A percentile compares a stretch with the other conserved stretches of the same genome.
Evolutionary conservation across 1,140 invertebrate species (phyloP).

Genomic region (Philopotamus ludificatus): DNA sequence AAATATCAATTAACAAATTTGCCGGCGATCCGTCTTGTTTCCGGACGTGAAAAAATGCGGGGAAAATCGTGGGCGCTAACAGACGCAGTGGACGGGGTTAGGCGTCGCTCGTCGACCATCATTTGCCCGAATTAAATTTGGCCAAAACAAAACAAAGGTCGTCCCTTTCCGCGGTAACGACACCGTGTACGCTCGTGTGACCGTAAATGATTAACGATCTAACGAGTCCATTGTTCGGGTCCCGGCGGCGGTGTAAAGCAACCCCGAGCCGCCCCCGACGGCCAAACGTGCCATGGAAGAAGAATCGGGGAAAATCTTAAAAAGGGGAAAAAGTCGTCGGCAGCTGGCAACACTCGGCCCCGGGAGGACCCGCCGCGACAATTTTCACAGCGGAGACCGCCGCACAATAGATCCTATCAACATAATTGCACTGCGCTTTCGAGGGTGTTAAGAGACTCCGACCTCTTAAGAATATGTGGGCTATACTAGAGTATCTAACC

Average conservation of each 20-base stretch:
- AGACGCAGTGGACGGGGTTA: too few species aligned
- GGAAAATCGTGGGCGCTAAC: too few species aligned
- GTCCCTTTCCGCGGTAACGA: conserved; percentile 2
- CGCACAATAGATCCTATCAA: background rate
- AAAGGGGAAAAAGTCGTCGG: background rate
- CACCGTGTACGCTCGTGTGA: conserved; percentile 12
- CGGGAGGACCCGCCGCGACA: background rate
- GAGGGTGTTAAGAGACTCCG: background rate
- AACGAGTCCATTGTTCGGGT: conserved; percentile 26
- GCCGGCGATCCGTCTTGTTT: too few species aligned
- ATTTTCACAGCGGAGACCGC: background rate
- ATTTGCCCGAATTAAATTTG: background rate
- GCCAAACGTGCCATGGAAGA: conserved; percentile 16
- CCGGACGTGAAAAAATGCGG: too few species aligned
- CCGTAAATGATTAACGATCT: conserved; percentile 31
- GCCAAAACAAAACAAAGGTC: conserved; percentile 14
- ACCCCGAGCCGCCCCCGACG: conserved; percentile 15
- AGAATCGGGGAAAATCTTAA: conserved; percentile 1
- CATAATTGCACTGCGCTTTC: background rate
- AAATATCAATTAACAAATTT: too few species aligned
- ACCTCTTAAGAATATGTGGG: background rate
- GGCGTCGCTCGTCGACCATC: background rate
- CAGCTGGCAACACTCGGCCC: background rate
- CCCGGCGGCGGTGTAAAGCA: conserved; percentile 23
- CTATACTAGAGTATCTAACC: too few species aligned